These are phyloP conservation scores for Sander lucioperca DNA, from an alignment of 2,113 vertebrate species.

Conservation along the genomic window DNA sequence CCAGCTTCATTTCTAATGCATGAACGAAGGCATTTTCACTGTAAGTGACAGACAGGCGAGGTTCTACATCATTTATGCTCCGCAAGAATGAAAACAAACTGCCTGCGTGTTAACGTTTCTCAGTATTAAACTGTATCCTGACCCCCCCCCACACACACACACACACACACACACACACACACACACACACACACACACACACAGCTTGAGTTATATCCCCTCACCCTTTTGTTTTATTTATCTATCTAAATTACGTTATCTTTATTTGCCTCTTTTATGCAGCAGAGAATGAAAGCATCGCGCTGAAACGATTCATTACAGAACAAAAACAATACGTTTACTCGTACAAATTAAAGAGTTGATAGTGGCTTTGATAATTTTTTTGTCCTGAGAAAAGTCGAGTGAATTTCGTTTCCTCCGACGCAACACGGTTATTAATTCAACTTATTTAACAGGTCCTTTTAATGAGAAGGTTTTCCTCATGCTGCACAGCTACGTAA, in stretches of 20 bases:
- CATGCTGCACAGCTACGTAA: slow-evolving; percentile 2
- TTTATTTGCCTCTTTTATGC: slow-evolving; percentile 19
- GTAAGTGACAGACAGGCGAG: slow-evolving; percentile 73
- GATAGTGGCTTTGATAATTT: background rate
- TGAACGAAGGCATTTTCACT: slow-evolving; percentile 71
- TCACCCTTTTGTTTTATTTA: slow-evolving; percentile 52
- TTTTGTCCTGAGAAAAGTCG: background rate
- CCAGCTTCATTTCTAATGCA: slow-evolving; percentile 75
- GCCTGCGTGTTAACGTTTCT: slow-evolving; percentile 50
- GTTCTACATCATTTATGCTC: slow-evolving; percentile 78
- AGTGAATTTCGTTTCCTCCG: slow-evolving; percentile 28
- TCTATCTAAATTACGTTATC: slow-evolving; percentile 19
- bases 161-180: background rate
- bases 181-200: background rate
- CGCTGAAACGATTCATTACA: background rate
- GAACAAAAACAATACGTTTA: background rate
- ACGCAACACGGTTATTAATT: background rate
- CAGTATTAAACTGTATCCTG: slow-evolving; percentile 55
- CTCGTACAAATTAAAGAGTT: background rate
- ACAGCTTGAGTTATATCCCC: slow-evolving; percentile 26
- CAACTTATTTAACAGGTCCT: background rate
- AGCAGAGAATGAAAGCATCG: background rate
- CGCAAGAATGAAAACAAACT: slow-evolving; percentile 74
- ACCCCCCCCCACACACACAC: slow-evolving; percentile 1
- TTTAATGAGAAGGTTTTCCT: slow-evolving; percentile 16